Evolutionary conservation across 2,888 invertebrate genomes (phyloP), one percentile per base, ranked within the genome.

Genomic region (Nomada lathburiana): DNA sequence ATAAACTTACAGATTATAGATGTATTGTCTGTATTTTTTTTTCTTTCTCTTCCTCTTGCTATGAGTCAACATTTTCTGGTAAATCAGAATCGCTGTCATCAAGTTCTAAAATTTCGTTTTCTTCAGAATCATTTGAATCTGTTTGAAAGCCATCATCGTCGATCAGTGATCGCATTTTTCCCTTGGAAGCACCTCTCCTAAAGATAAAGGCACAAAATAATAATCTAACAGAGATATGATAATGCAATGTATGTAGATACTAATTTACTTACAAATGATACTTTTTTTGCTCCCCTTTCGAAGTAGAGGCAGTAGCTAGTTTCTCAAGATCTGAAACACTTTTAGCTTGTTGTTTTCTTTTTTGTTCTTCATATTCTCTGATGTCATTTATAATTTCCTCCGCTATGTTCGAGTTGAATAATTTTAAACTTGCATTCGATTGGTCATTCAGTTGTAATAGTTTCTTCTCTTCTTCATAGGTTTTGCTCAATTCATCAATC

Each of bases 71-170:
- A 64, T 47, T 70, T 26, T 78, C 81, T 57, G 70, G 23, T 26
- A 64, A 63, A 60, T 76, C 80, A 5, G 63, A 73, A 60, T 82
- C 65, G 1, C 4, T 55, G 18, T 78, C 71, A 10, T 74, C 67
- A n/a, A 59, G 11, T 2, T 74, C 64, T 4, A 52, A 9, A 50
- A 23, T 26, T 13, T 64, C 62, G 3, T 53, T 72, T 11, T 85
- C 83, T 9, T 85, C 80, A 26, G 84, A 85, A 0, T 85, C 87
- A 5, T 89, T 89, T 16, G 88, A 85, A 52, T 91, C 91, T 36
- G 89, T 86, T 74, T 90, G 87, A 68, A 89, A 90, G 36, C 82
- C 90, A 63, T 86, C 87, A 36, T 47, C 16, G 36, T 90, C 90
- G n/a, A 90, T 42, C 64, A 87, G 81, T 3, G 85, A 42, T 4